Conservation (phyloP, 2,797 vertebrate species). For the Molossus alvarezi region DNA sequence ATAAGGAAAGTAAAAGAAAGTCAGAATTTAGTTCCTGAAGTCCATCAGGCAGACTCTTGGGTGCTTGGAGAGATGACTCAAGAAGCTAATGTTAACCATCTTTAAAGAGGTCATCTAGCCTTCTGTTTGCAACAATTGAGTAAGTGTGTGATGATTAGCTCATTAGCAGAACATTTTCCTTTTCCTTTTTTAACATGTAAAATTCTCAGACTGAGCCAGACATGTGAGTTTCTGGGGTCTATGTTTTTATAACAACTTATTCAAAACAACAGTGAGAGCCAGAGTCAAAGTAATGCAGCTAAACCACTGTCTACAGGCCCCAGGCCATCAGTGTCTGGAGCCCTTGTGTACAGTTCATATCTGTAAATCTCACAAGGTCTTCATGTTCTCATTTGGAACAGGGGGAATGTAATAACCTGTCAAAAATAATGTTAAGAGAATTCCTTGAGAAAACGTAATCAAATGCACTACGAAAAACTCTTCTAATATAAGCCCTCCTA, state of each 20-base stretch:
- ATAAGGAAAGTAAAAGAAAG: neutral
- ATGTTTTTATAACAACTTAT: constrained; percentile 63
- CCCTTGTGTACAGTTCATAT: neutral
- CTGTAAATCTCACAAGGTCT: neutral
- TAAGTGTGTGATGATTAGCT: constrained; percentile 16
- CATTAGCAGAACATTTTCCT: constrained; percentile 41
- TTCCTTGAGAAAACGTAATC: neutral
- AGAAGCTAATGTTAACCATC: neutral
- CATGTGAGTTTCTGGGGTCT: constrained; percentile 12
- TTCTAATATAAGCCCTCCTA: neutral
- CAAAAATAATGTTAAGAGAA: neutral
- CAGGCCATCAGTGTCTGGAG: neutral
- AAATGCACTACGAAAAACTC: neutral
- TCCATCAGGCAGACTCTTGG: neutral
- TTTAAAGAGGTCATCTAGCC: neutral
- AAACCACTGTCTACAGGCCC: neutral
- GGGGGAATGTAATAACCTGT: neutral
- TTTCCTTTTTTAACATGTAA: constrained; percentile 41
- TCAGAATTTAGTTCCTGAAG: constrained; percentile 47
- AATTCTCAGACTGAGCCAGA: constrained; percentile 67
- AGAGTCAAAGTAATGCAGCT: neutral
- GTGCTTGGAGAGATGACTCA: neutral
- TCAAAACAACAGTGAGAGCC: constrained; percentile 5
- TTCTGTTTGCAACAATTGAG: neutral
- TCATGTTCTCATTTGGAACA: neutral